Base-by-base conservation (phyloP, 1,140 invertebrate species). In the Bathynomus jamesi region DNA sequence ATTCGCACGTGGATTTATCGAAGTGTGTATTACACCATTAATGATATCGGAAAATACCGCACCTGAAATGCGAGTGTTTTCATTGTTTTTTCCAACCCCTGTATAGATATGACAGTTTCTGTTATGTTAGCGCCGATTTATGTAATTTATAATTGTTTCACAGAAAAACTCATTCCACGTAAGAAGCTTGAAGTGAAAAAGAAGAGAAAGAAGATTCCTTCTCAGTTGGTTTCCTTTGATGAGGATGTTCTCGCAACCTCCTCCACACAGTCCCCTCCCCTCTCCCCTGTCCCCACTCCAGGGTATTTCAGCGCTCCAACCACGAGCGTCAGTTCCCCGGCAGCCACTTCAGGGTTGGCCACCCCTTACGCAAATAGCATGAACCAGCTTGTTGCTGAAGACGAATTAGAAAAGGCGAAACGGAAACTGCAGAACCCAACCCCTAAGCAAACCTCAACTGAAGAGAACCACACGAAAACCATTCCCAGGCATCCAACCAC, bases 261-360 rank as follows among this genome's bases (percentile, higher is more conserved):
- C 65, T 11, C 5, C 17, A 11, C 24, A 27, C 64, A 10, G 29
- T 4, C 29, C 27, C 3, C 24, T 24, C 4, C 60, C 29, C 2
- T 46, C 28, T 40, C 2, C 28, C n/a, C 30, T 29, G 1, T 24
- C 65, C 40, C 40, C 21, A 11, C 40, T 17, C 21, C 21, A 53
- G 40, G 40, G 13, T 53, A 1, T 5, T 53, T 53, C 30, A 80
- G 87, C 80, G 87, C 87, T 25, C 87, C 87, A 27, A 82, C 87
- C 0, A 87, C 87, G 13, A 88, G 87, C 75, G 80, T 88, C 10
- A 88, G 85, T 79, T 88, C 87, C 11, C 87, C 87, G 30, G 78
- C 75, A 13, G 69, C 46, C 11, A 10, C 72, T 17, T 32, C 65
- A 63, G 61, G 4, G 29, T 32, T 25, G 17, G 30, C 61, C 62